phyloP scores from a whole-genome alignment of 92 coral and sea anemone genomes.

The Epizoanthus fatuus region DNA sequence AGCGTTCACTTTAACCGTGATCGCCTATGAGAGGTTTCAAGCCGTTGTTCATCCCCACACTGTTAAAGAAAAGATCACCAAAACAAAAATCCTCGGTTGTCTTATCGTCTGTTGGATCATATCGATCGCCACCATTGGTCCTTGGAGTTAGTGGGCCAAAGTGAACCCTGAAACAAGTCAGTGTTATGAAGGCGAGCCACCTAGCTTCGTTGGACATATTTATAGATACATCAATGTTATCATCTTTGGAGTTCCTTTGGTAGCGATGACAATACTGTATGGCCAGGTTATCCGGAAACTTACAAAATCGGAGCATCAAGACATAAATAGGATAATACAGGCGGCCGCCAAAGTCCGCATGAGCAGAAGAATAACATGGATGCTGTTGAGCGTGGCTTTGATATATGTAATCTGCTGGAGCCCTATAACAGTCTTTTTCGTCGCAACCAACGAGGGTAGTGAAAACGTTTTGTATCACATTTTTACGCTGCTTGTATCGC shows the following conservation, averaged over 20 bases:
- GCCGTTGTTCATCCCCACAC: constrained; percentile 32
- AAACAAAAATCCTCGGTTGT: not conserved
- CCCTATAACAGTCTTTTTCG: constrained; percentile 25
- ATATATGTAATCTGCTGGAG: constrained; percentile 18
- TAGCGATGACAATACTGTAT: constrained; percentile 5
- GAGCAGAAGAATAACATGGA: constrained; percentile 10
- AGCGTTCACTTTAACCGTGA: not conserved
- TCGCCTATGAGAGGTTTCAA: constrained; percentile 33
- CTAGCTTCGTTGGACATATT: not conserved
- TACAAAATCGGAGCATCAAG: not conserved
- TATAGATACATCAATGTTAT: constrained; percentile 22
- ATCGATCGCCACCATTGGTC: not conserved
- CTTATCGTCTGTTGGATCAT: not conserved
- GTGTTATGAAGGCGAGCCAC: constrained; percentile 18
- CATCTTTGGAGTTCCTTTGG: constrained; percentile 12
- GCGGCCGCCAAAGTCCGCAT: not conserved
- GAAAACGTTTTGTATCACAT: constrained; percentile 16
- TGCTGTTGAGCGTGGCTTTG: constrained; percentile 2
- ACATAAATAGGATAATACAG: not conserved
- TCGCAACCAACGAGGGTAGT: constrained; percentile 19
- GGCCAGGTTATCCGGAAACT: constrained; percentile 23
- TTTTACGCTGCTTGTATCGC: constrained; percentile 7
- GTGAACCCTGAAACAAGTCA: constrained; percentile 8
- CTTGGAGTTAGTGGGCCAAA: constrained; percentile 39
- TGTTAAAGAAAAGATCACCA: constrained; percentile 24